Percentiles rank a stretch among this genome's conserved stretches.
These are phyloP conservation scores for Heteractis magnifica DNA, from an alignment of 92 coral and sea anemone species.

Conservation along the genomic window DNA sequence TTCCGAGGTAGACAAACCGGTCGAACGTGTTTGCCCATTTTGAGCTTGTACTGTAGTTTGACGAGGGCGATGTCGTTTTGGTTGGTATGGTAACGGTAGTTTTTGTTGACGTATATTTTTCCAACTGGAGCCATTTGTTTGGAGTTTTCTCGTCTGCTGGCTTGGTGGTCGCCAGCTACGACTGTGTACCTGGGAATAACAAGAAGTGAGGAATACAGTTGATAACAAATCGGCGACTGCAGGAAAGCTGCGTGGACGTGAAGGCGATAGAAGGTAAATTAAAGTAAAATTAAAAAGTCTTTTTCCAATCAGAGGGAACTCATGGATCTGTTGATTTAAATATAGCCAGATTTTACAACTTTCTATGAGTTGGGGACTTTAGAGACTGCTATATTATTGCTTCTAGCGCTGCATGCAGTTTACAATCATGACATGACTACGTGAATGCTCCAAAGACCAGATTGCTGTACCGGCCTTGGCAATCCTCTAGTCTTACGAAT, in stretches of 20 bases:
- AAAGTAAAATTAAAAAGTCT: too few relatives aligned
- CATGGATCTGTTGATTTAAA: too few relatives aligned
- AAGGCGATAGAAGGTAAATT: too few relatives aligned
- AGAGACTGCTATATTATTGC: too few relatives aligned
- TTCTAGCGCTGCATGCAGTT: too few relatives aligned
- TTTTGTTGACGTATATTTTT: slow-evolving; percentile 47
- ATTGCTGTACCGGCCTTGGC: background rate
- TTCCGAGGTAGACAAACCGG: slow-evolving; percentile 60
- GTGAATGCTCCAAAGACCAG: background rate
- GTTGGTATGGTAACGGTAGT: slow-evolving; percentile 44
- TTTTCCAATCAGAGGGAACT: too few relatives aligned
- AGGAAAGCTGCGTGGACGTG: too few relatives aligned
- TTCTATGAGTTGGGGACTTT: too few relatives aligned
- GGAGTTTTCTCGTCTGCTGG: slow-evolving; percentile 25
- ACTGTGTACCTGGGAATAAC: slow-evolving; percentile 43
- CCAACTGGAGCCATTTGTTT: slow-evolving; percentile 56
- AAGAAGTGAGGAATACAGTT: slow-evolving; percentile 2
- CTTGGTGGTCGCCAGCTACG: slow-evolving; percentile 50
- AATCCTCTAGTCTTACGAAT: background rate
- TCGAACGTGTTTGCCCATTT: slow-evolving; percentile 56
- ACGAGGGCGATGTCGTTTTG: slow-evolving; percentile 67
- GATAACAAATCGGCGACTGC: too few relatives aligned
- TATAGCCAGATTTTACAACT: too few relatives aligned
- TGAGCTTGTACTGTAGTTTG: slow-evolving; percentile 60
- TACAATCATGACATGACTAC: too few relatives aligned